Evolutionary conservation across 2,888 invertebrate genomes (phyloP), one percentile per base, ranked within the genome.

Genomic region (Fragum fragum): DNA sequence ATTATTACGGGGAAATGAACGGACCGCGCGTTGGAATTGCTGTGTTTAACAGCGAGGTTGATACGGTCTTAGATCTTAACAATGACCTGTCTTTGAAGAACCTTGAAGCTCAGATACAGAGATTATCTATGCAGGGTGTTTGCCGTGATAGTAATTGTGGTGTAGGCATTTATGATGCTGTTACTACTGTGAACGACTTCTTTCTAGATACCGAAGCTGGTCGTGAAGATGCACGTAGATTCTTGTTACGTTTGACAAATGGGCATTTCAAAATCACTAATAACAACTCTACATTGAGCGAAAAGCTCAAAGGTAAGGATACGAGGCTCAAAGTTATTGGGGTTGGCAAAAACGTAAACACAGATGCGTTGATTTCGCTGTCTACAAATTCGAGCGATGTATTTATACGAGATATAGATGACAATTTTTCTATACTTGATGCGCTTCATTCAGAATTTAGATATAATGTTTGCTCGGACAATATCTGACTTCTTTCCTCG

Each of bases 241-340:
- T 75, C n/a, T 36, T 75, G 3, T 1, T 75, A n/a, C 36, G 69
- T 42, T 57, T 69, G 9, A 53, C 75, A 9, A 75, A 75, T 28
- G 69, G 68, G 9, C 32, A 36, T 0, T 23, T 59, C 29, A 11
- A 39, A 3, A 5, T 11, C 6, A 32, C 6, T 6, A 26, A 9
- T 7, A 29, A 61, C 32, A 32, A 61, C 11, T 5, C n/a, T 32
- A 26, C 28, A 23, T 7, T 61, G 23, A 28, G 7, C 16, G 16
- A 61, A 32, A 32, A 28, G n/a, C 32, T 61, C 1, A 11, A 18
- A 6, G 26, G 29, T 5, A 11, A 61, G 6, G 29, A 61, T 6
- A 26, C 11, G 16, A 28, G 32, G 6, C n/a, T 61, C 9, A 11
- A 29, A 29, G n/a, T 61, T 18, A 32, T 61, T 32, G 61, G 61